A percentile compares a stretch with the other conserved stretches of the same genome.
Conservation (phyloP, 2,888 invertebrate genomes). For the Meandrusa payeni region DNA sequence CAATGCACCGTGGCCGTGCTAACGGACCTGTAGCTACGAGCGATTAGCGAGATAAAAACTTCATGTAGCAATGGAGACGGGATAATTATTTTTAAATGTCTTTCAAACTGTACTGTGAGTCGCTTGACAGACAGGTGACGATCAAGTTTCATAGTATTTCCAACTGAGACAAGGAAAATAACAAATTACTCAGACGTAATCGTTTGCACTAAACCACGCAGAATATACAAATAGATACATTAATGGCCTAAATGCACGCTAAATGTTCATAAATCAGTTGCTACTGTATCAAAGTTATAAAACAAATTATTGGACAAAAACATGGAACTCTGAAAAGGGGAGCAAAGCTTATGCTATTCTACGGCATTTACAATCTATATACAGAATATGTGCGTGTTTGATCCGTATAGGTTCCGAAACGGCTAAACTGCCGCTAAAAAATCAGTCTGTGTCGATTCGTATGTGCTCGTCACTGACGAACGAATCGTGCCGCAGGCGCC, state of each 20-base stretch:
- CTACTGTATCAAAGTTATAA: conserved; percentile 8
- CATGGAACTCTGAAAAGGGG: conserved; percentile 16
- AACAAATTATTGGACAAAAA: conserved; percentile 16
- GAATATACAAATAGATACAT: conserved; percentile 9
- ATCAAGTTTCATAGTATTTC: neutral
- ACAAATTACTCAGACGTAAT: conserved; percentile 3
- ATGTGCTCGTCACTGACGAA: too few relatives aligned
- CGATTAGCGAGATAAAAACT: conserved; percentile 3
- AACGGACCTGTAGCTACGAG: conserved; percentile 15
- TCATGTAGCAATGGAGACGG: neutral
- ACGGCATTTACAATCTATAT: too few relatives aligned
- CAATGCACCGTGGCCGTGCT: conserved; percentile 18
- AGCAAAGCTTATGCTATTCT: too few relatives aligned
- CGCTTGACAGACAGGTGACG: neutral
- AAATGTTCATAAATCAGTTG: conserved; percentile 9
- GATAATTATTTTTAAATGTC: conserved; percentile 8
- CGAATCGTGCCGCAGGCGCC: too few relatives aligned
- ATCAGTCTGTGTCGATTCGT: too few relatives aligned
- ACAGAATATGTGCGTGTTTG: too few relatives aligned
- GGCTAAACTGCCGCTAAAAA: too few relatives aligned
- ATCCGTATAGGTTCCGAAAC: too few relatives aligned
- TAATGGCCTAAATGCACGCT: conserved; percentile 5
- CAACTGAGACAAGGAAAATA: conserved; percentile 8
- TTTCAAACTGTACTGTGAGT: neutral
- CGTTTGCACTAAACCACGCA: conserved; percentile 3